These are phyloP conservation scores for Nymphalis urticae DNA, from an alignment of 2,888 invertebrate genomes.

Conservation along the genomic window DNA sequence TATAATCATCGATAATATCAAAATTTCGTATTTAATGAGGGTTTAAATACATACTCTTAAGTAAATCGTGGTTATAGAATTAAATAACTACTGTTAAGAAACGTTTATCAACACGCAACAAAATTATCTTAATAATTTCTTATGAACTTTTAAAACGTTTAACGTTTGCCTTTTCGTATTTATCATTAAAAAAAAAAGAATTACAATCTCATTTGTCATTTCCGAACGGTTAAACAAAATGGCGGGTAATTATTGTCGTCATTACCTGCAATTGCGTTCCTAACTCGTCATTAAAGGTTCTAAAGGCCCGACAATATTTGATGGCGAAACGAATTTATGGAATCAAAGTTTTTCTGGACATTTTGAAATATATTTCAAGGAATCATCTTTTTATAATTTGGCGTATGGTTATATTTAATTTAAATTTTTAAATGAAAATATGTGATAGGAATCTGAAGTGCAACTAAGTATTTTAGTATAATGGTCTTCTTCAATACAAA, in stretches of 20 bases:
- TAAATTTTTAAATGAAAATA: no score
- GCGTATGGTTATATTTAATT: background rate
- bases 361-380: conserved; percentile 8
- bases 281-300: conserved; percentile 1
- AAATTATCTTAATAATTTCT: conserved; percentile 16
- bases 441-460: no score
- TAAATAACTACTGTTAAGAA: conserved; percentile 21
- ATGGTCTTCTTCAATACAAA: no score
- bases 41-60: background rate
- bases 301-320: conserved; percentile 6
- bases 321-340: conserved; percentile 2
- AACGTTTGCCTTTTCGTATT: background rate
- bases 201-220: conserved; percentile 58
- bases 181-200: conserved; percentile 35
- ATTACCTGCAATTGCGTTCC: conserved; percentile 21
- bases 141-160: conserved; percentile 7
- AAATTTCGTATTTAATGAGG: no score
- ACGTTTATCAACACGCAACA: conserved; percentile 19
- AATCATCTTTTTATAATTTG: background rate
- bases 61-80: conserved; percentile 17
- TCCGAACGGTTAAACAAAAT: conserved; percentile 49
- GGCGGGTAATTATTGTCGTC: conserved; percentile 33
- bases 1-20: no score
- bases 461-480: no score
- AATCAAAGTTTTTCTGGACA: conserved; percentile 8